These are phyloP conservation scores for Athalia cordata DNA, from an alignment of 2,888 invertebrate genomes.

Conservation along the genomic window DNA sequence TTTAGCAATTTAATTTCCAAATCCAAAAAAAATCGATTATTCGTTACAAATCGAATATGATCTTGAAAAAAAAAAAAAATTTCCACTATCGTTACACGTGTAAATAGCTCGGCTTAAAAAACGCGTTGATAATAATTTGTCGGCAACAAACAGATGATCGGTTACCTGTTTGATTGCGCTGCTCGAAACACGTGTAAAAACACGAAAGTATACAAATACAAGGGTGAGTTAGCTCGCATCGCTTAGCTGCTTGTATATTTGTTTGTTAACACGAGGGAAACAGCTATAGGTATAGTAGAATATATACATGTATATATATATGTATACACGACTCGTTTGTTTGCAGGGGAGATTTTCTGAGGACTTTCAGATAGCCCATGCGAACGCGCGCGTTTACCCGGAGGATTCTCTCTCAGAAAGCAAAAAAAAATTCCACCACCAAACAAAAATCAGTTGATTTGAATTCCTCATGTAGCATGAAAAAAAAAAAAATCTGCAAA, in stretches of 20 bases:
- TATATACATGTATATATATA: neutral
- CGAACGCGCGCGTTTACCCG: neutral
- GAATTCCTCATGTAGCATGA: too few relatives aligned
- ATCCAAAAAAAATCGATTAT: too few relatives aligned
- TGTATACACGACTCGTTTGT: neutral
- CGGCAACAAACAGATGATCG: constrained; percentile 59
- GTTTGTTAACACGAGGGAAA: constrained; percentile 35
- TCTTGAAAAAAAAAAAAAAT: too few relatives aligned
- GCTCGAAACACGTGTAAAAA: constrained; percentile 58
- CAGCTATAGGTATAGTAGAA: constrained; percentile 5
- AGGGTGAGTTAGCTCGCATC: constrained; percentile 7
- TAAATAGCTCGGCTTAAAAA: constrained; percentile 33
- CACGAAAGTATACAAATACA: constrained; percentile 36
- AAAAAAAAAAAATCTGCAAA: too few relatives aligned
- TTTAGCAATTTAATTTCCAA: too few relatives aligned
- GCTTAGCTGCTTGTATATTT: constrained; percentile 5
- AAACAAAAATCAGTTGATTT: too few relatives aligned
- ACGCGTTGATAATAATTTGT: constrained; percentile 54
- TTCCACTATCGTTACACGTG: constrained; percentile 16
- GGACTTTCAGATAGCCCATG: constrained; percentile 22
- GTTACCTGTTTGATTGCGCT: constrained; percentile 56
- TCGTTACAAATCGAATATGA: too few relatives aligned
- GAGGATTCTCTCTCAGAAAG: too few relatives aligned
- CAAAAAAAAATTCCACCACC: too few relatives aligned
- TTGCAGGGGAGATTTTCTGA: constrained; percentile 31